These are phyloP conservation scores for Blastomussa wellsi DNA, from an alignment of 92 coral and sea anemone species.

Conservation along the genomic window DNA sequence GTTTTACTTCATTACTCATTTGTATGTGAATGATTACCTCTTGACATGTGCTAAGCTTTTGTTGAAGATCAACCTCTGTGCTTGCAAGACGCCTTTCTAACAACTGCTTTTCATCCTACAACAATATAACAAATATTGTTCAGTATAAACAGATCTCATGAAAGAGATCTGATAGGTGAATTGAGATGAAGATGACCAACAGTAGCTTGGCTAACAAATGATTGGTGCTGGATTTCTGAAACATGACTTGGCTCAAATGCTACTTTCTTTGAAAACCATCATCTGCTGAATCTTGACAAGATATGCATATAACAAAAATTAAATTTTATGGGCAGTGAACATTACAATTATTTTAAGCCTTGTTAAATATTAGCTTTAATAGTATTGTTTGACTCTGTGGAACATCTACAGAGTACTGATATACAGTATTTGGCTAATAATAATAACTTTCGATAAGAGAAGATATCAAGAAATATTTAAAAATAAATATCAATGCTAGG, in stretches of 20 bases:
- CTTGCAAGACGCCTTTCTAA: slow-evolving; percentile 70
- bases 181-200: background rate
- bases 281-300: background rate
- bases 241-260: background rate
- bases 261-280: background rate
- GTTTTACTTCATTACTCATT: too few relatives aligned
- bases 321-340: too few relatives aligned
- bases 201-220: background rate
- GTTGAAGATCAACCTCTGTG: slow-evolving; percentile 75
- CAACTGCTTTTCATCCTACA: slow-evolving; percentile 73
- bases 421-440: too few relatives aligned
- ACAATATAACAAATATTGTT: background rate
- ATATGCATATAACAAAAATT: too few relatives aligned
- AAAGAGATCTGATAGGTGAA: too few relatives aligned
- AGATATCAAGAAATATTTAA: too few relatives aligned
- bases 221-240: background rate
- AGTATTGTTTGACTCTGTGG: too few relatives aligned
- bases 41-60: slow-evolving; percentile 77
- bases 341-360: background rate
- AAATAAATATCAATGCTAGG: too few relatives aligned
- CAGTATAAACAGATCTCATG: background rate
- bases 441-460: too few relatives aligned
- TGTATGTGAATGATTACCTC: slow-evolving; percentile 57
- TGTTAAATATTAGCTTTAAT: too few relatives aligned
- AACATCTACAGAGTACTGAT: too few relatives aligned